Percentiles rank a stretch among this genome's conserved stretches.
These are phyloP conservation scores for Drosophila quinaria DNA, from an alignment of 2,888 invertebrate genomes.

Conservation along the genomic window DNA sequence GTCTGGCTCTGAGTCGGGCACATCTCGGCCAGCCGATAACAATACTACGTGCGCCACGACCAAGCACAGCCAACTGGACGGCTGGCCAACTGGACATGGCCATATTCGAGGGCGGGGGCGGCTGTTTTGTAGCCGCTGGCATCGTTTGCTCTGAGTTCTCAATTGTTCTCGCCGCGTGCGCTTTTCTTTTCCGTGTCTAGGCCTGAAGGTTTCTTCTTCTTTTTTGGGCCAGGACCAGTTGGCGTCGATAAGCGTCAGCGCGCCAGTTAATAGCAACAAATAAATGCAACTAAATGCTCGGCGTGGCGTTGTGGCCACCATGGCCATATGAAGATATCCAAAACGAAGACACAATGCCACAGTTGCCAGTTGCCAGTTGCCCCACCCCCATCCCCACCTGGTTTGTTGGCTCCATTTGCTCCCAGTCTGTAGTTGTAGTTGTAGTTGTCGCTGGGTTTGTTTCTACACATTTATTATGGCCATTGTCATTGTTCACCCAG, in stretches of 20 bases:
- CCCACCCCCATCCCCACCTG: conserved; percentile 15
- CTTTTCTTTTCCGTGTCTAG: conserved; percentile 73
- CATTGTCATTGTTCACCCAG: conserved; percentile 69
- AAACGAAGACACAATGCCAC: conserved; percentile 85
- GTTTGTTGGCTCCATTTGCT: conserved; percentile 19
- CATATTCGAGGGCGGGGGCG: conserved; percentile 49
- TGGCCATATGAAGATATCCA: conserved; percentile 85
- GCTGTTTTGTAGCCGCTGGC: conserved; percentile 20
- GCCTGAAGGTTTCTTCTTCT: neutral
- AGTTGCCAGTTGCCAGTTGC: conserved; percentile 78
- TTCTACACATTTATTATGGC: conserved; percentile 63
- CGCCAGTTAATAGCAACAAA: conserved; percentile 86
- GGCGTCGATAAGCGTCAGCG: conserved; percentile 82
- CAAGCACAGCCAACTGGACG: conserved; percentile 21
- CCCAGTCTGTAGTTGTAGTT: conserved; percentile 17
- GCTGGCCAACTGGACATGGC: conserved; percentile 19
- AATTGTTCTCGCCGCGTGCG: conserved; percentile 74
- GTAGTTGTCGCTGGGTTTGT: conserved; percentile 37
- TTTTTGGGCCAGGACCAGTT: conserved; percentile 24
- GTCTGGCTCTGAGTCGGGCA: conserved; percentile 33
- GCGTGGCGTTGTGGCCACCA: conserved; percentile 42
- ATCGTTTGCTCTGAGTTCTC: conserved; percentile 42
- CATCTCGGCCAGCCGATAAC: conserved; percentile 65
- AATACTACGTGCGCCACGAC: conserved; percentile 76
- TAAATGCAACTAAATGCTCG: conserved; percentile 85